phyloP scores from a whole-genome alignment of 2,888 invertebrate species.

The Pollenia amentaria region DNA sequence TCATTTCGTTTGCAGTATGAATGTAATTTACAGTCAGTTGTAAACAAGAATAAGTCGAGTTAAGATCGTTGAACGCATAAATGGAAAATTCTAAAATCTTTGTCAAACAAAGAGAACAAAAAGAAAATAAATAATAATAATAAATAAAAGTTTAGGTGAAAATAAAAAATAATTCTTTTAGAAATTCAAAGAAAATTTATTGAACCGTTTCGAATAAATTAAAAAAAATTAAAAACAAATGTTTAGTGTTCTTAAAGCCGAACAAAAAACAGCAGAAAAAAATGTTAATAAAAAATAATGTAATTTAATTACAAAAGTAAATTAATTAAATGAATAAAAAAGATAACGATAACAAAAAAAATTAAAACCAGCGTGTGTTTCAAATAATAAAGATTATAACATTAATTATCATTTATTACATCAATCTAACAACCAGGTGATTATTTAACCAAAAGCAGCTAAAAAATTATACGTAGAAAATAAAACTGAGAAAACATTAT shows the following conservation, averaged over 20 bases:
- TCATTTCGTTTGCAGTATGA: constrained; percentile 67
- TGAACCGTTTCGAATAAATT: constrained; percentile 7
- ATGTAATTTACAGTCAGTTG: constrained; percentile 70
- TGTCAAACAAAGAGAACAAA: not conserved
- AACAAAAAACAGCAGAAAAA: not conserved
- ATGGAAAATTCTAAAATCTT: not conserved
- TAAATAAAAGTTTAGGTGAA: not conserved
- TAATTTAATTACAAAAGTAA: not conserved
- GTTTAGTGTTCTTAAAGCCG: not conserved
- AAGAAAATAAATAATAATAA: constrained; percentile 17
- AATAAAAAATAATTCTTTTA: not conserved
- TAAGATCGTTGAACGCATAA: constrained; percentile 68
- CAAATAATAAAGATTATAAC: constrained; percentile 44
- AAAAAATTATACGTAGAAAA: not conserved
- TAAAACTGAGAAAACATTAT: constrained; percentile 35
- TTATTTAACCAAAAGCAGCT: constrained; percentile 48
- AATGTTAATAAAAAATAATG: not conserved
- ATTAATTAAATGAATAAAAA: not conserved
- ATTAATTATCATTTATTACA: constrained; percentile 67
- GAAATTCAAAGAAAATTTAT: constrained; percentile 9
- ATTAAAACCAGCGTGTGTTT: constrained; percentile 7
- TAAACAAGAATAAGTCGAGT: constrained; percentile 72
- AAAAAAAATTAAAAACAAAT: constrained; percentile 8
- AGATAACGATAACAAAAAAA: not conserved
- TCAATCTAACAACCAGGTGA: constrained; percentile 59